phyloP scores from a whole-genome alignment of 53 echinoderm and acorn worm species.

The Crossaster papposus region DNA sequence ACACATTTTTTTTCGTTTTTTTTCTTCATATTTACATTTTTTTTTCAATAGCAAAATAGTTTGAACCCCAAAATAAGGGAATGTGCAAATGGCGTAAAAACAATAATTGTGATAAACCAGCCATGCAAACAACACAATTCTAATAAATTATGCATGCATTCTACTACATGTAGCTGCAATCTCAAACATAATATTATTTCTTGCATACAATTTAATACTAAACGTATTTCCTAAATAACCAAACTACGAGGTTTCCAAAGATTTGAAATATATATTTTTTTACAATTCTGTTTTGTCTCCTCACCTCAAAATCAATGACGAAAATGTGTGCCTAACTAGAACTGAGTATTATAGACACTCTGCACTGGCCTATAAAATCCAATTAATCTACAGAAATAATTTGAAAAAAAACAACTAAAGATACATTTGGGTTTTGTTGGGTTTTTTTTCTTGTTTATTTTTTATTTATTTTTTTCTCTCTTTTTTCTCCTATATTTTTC shows the following conservation, averaged over 20 bases:
- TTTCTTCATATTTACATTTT: conserved; percentile 13
- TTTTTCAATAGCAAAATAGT: conserved; percentile 17
- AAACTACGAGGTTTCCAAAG: neutral
- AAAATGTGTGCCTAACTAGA: no score
- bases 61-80: neutral
- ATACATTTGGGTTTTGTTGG: no score
- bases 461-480: neutral
- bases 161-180: neutral
- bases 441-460: neutral
- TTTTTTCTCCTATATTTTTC: neutral
- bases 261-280: neutral
- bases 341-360: no score
- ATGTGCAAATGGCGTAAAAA: neutral
- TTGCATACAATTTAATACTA: conserved; percentile 30
- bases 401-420: no score
- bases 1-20: neutral
- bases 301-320: no score
- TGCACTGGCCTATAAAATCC: no score
- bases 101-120: neutral
- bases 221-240: neutral
- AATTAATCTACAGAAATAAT: no score
- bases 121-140: neutral
- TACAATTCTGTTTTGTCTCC: no score
- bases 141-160: neutral
- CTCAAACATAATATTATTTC: neutral